These are phyloP conservation scores for Botia almorhae DNA, from an alignment of 2,797 vertebrate genomes.

Conservation along the genomic window DNA sequence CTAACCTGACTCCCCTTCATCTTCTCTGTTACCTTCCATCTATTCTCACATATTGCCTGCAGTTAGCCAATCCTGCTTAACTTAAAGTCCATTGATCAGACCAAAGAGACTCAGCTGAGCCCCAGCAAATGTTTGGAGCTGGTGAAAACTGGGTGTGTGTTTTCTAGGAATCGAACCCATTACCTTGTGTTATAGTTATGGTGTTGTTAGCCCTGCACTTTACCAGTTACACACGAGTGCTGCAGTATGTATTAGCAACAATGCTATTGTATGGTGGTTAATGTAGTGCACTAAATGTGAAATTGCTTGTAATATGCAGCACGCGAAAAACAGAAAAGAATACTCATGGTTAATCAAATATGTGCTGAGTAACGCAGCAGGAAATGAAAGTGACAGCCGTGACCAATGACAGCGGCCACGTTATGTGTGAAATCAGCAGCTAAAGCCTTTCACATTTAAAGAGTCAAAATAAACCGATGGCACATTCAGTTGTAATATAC, in stretches of 20 bases:
- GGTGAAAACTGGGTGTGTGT: neutral
- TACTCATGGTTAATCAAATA: conserved; percentile 35
- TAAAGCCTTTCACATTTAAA: conserved; percentile 36
- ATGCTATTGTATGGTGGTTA: conserved; percentile 37
- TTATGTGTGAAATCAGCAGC: conserved; percentile 31
- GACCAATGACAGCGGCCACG: conserved; percentile 7
- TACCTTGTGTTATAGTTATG: neutral
- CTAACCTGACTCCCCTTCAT: conserved; percentile 8
- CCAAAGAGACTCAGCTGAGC: conserved; percentile 6
- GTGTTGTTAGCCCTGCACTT: too few relatives aligned
- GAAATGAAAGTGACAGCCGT: conserved; percentile 39
- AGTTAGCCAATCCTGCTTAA: conserved; percentile 1
- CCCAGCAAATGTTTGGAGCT: neutral
- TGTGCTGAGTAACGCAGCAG: conserved; percentile 24
- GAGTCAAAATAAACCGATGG: conserved; percentile 31
- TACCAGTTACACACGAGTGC: neutral
- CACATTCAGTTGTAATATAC: conserved; percentile 17
- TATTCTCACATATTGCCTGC: conserved; percentile 8
- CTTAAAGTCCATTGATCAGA: neutral
- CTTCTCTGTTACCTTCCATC: conserved; percentile 10
- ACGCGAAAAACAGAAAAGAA: conserved; percentile 8
- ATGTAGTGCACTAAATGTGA: conserved; percentile 58
- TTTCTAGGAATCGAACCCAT: neutral
- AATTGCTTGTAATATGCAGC: conserved; percentile 34
- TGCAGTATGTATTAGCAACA: conserved; percentile 16